phyloP scores from a whole-genome alignment of 1,140 invertebrate genomes.

The Drosophila sp. region DNA sequence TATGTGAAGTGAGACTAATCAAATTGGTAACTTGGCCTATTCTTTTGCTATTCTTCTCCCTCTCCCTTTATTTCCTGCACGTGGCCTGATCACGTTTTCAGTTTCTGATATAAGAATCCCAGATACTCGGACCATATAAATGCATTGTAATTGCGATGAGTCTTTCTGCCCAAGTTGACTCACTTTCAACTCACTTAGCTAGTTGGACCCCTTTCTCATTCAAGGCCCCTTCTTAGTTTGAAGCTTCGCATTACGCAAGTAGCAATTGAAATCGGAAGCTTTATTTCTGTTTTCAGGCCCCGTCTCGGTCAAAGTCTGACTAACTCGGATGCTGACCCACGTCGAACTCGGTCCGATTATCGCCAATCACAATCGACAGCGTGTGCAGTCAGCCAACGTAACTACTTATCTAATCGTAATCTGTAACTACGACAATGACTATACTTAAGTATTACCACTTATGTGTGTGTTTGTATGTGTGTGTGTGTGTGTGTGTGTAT shows the following conservation, averaged over 20 bases:
- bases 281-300: constrained; percentile 17
- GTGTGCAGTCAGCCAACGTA: constrained; percentile 12
- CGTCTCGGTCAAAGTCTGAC: constrained; percentile 14
- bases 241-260: constrained; percentile 14
- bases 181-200: constrained; percentile 2
- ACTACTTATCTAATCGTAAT: constrained; percentile 16
- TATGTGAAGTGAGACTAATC: background rate
- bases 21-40: constrained; percentile 5
- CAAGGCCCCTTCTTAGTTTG: background rate
- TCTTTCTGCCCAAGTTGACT: constrained; percentile 17
- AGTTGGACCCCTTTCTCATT: background rate
- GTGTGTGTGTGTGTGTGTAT: background rate
- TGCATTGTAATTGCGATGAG: background rate
- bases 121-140: background rate
- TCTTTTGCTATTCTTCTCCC: background rate
- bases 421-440: background rate
- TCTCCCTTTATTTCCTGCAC: constrained; percentile 14
- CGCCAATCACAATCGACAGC: constrained; percentile 33
- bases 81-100: constrained; percentile 67
- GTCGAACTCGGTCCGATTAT: constrained; percentile 24
- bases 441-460: constrained; percentile 5
- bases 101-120: constrained; percentile 16
- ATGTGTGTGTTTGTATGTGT: background rate
- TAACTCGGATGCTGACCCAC: constrained; percentile 13
- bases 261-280: constrained; percentile 24